A percentile compares a stretch with the other conserved stretches of the same genome.
phyloP scores from a whole-genome alignment of 2,888 invertebrate genomes.

The Geophilus truncorum region DNA sequence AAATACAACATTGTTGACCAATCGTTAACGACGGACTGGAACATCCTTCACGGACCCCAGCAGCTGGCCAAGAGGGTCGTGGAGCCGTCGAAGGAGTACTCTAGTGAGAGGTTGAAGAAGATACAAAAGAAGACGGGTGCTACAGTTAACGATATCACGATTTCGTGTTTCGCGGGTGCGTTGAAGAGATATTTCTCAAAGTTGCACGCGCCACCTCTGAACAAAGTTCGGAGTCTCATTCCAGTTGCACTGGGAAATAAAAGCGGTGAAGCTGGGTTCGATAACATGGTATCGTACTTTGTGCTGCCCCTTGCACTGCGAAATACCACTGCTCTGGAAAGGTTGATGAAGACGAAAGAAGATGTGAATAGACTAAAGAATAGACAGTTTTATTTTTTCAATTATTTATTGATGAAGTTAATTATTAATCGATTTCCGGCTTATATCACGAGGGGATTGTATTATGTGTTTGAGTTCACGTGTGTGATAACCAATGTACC shows the following conservation, averaged over 20 bases:
- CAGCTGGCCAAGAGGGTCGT: not conserved
- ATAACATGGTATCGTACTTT: not conserved
- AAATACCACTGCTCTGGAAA: not conserved
- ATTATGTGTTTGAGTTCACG: no score
- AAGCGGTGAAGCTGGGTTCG: not conserved
- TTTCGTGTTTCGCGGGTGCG: not conserved
- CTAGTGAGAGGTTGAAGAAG: not conserved
- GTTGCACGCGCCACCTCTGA: not conserved
- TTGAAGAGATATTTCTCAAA: not conserved
- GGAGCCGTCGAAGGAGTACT: no score
- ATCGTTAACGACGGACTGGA: not conserved
- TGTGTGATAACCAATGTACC: not conserved
- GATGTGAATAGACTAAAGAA: not conserved
- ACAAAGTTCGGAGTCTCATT: not conserved
- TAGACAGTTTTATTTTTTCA: not conserved
- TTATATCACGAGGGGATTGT: not conserved
- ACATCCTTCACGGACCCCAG: not conserved
- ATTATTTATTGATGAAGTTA: not conserved
- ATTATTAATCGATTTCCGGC: not conserved
- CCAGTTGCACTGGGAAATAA: not conserved
- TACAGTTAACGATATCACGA: not conserved
- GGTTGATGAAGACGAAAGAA: not conserved
- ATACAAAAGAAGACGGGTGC: not conserved
- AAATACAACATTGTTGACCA: not conserved
- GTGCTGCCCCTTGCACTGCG: not conserved